A percentile compares a stretch with the other conserved stretches of the same genome.
Evolutionary conservation across 64 coral and sea anemone species (phyloP).

Genomic region (Montipora capricornis): DNA sequence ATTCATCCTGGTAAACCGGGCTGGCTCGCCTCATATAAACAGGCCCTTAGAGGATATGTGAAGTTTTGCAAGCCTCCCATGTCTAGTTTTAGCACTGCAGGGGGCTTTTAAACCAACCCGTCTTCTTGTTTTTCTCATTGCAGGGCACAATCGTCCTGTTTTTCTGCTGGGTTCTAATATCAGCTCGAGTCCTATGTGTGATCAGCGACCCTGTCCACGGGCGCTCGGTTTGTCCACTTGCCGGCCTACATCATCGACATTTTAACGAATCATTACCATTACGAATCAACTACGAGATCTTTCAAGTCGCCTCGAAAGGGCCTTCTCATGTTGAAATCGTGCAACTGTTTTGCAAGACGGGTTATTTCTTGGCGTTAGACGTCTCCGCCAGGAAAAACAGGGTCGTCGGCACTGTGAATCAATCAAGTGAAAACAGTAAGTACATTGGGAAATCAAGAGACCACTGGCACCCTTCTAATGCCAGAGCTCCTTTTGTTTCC

Average conservation of each 20-base stretch:
- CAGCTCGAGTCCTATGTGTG: constrained; percentile 4
- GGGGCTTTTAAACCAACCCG: not conserved
- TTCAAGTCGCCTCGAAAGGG: constrained; percentile 18
- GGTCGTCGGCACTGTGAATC: not conserved
- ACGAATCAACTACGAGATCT: constrained; percentile 48
- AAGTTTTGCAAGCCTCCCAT: too few relatives aligned
- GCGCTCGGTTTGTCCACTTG: not conserved
- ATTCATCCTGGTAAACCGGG: too few relatives aligned
- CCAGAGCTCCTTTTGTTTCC: too few relatives aligned
- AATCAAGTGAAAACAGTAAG: constrained; percentile 53
- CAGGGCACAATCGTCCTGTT: not conserved
- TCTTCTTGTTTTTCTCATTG: not conserved
- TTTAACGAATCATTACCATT: not conserved
- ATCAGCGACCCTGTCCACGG: not conserved
- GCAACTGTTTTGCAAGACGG: constrained; percentile 52
- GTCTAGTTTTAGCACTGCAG: too few relatives aligned
- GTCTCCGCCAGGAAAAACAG: constrained; percentile 8
- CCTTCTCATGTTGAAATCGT: constrained; percentile 38
- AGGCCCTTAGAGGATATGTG: too few relatives aligned
- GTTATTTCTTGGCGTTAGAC: constrained; percentile 31
- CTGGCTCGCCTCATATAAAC: too few relatives aligned
- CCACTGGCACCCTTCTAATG: too few relatives aligned
- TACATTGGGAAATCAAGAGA: not conserved
- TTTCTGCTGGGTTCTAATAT: not conserved
- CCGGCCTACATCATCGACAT: not conserved